Percentiles rank a stretch among this genome's conserved stretches.
Conservation (phyloP, 1,140 invertebrate species). For the Aphaenogaster floridana region DNA sequence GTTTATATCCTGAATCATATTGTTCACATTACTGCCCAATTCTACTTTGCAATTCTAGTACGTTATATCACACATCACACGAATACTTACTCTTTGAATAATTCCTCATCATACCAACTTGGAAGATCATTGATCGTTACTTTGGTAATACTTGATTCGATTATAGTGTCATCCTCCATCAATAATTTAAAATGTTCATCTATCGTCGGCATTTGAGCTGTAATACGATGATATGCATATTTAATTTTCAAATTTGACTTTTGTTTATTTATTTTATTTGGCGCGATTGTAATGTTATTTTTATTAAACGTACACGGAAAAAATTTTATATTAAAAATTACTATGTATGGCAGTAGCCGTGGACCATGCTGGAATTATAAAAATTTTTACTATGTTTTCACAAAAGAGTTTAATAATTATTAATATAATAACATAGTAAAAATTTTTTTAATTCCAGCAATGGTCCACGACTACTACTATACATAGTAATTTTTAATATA, state of each 20-base stretch:
- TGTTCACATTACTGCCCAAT: neutral
- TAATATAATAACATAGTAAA: too few relatives aligned
- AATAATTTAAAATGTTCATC: conserved; percentile 77
- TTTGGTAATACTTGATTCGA: conserved; percentile 41
- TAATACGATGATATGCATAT: neutral
- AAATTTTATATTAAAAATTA: too few relatives aligned
- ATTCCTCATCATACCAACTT: conserved; percentile 76
- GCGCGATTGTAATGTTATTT: neutral
- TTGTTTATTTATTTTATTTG: neutral
- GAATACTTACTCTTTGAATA: conserved; percentile 77
- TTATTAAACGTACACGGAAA: neutral
- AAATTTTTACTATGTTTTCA: too few relatives aligned
- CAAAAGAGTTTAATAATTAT: too few relatives aligned
- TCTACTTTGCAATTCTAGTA: neutral
- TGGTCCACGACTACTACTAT: too few relatives aligned
- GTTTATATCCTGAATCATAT: neutral
- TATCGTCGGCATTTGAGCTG: conserved; percentile 62
- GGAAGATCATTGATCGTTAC: conserved; percentile 74
- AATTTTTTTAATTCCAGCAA: too few relatives aligned
- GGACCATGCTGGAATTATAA: too few relatives aligned
- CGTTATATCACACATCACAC: neutral
- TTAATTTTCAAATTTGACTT: neutral
- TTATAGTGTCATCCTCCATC: conserved; percentile 55
- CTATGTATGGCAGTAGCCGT: too few relatives aligned
- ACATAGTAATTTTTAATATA: too few relatives aligned